Percentiles rank a stretch among this genome's conserved stretches.
These are phyloP conservation scores for Pogonocichla stellata DNA, from an alignment of 2,113 vertebrate species.

Conservation along the genomic window DNA sequence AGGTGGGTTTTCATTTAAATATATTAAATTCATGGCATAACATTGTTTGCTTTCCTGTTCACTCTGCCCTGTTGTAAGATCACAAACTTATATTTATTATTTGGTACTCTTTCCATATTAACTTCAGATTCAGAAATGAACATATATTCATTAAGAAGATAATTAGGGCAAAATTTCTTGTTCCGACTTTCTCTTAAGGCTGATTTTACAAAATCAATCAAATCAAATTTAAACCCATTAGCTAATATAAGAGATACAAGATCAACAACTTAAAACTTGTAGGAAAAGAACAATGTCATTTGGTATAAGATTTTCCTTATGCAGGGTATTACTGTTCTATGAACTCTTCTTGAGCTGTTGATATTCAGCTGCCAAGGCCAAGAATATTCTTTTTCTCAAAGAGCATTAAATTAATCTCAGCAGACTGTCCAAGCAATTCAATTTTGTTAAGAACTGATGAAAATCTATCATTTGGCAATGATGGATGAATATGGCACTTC, in stretches of 20 bases:
- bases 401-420: conserved; percentile 68
- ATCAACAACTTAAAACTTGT: background rate
- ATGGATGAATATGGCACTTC: conserved; percentile 43
- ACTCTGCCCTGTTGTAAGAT: background rate
- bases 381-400: conserved; percentile 50
- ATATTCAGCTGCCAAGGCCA: conserved; percentile 59
- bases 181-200: background rate
- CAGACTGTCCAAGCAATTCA: conserved; percentile 62
- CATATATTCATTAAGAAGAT: background rate
- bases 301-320: conserved; percentile 8
- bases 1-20: background rate
- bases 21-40: background rate
- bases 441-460: conserved; percentile 69
- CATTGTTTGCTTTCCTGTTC: rapidly evolving
- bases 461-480: conserved; percentile 66
- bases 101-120: background rate
- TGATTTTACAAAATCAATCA: background rate
- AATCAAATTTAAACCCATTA: background rate
- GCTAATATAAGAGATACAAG: background rate
- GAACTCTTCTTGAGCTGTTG: background rate
- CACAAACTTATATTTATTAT: background rate
- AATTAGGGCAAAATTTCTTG: background rate
- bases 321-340: background rate
- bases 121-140: background rate
- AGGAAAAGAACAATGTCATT: background rate